These are phyloP conservation scores for Chrysodeixis includens DNA, from an alignment of 2,888 invertebrate species.

Conservation along the genomic window DNA sequence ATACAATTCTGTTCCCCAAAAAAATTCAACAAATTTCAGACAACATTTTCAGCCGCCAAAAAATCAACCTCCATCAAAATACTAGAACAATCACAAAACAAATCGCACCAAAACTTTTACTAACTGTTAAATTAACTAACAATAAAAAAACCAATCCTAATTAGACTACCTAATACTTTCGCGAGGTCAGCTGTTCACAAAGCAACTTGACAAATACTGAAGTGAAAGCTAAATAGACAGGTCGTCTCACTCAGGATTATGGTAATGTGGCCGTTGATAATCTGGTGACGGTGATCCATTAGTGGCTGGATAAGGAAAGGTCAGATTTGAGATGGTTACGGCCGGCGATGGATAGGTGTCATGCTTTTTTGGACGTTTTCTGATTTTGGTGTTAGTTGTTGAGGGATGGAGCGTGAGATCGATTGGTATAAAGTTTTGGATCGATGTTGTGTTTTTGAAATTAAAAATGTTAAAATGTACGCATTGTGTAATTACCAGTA, in stretches of 20 bases:
- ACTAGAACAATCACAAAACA: neutral
- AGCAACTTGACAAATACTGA: slow-evolving; percentile 55
- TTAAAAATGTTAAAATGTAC: no score
- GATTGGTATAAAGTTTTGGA: no score
- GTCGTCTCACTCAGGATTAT: slow-evolving; percentile 63
- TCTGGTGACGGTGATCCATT: slow-evolving; percentile 70
- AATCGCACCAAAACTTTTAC: neutral
- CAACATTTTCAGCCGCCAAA: no score
- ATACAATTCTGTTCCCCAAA: no score
- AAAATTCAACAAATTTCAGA: no score
- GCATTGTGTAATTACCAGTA: no score
- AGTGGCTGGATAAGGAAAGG: slow-evolving; percentile 77
- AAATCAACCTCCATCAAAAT: neutral
- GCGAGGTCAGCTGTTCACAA: slow-evolving; percentile 48
- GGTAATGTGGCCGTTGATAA: slow-evolving; percentile 62
- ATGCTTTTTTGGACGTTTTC: slow-evolving; percentile 23
- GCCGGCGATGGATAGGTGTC: slow-evolving; percentile 30
- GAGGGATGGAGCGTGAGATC: neutral
- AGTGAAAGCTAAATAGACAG: slow-evolving; percentile 61
- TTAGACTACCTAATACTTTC: slow-evolving; percentile 44
- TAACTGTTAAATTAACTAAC: neutral
- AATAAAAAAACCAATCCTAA: slow-evolving; percentile 9
- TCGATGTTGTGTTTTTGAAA: no score
- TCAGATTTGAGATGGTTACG: slow-evolving; percentile 59
- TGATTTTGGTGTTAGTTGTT: slow-evolving; percentile 9